phyloP scores from a whole-genome alignment of 2,113 vertebrate species.

The Dinomys branickii region DNA sequence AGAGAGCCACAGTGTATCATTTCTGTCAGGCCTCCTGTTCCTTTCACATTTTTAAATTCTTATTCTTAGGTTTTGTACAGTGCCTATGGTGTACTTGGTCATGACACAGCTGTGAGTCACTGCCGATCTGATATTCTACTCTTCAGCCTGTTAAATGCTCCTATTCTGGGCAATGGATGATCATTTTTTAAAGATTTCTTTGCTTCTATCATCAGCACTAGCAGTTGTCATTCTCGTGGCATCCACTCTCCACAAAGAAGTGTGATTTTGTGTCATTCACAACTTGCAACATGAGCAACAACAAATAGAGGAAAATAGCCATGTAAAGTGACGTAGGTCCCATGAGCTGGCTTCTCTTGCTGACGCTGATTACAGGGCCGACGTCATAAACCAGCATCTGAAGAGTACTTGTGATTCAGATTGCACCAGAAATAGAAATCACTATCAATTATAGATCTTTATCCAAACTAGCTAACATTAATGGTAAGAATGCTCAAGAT shows the following conservation, averaged over 20 bases:
- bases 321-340: background rate
- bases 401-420: background rate
- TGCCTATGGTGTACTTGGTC: background rate
- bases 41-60: background rate
- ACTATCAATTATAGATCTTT: background rate
- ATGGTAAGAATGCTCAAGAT: background rate
- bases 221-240: background rate
- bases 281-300: background rate
- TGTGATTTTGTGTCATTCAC: background rate
- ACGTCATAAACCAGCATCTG: background rate
- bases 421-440: background rate
- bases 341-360: no score
- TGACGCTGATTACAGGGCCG: background rate
- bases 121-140: background rate
- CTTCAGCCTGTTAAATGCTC: background rate
- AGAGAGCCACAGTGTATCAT: accelerated
- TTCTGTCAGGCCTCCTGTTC: background rate
- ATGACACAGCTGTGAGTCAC: background rate
- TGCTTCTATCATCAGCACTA: background rate
- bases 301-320: background rate
- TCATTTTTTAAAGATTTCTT: background rate
- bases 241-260: background rate
- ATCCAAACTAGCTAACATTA: background rate
- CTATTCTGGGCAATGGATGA: background rate
- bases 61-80: background rate